These are phyloP conservation scores for Rhincodon typus DNA, from an alignment of 2,797 vertebrate species.

Conservation along the genomic window DNA sequence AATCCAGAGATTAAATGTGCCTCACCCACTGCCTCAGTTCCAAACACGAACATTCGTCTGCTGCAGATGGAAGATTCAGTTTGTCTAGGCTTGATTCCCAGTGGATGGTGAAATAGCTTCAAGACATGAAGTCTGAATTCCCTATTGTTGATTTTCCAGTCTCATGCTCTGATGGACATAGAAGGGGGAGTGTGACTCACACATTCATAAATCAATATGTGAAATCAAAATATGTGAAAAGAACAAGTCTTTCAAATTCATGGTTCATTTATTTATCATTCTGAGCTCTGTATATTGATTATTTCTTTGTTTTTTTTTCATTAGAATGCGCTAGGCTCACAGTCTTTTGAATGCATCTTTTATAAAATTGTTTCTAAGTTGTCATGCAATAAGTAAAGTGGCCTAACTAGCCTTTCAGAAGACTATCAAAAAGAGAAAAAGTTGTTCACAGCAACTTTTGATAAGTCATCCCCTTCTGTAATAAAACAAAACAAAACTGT, in stretches of 20 bases:
- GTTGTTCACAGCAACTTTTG: not conserved
- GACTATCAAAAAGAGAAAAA: not conserved
- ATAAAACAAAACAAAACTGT: no score
- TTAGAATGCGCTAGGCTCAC: not conserved
- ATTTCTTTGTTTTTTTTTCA: not conserved
- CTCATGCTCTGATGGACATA: no score
- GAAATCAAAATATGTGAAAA: not conserved
- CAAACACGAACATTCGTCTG: not conserved
- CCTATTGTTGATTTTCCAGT: not conserved
- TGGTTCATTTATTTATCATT: not conserved
- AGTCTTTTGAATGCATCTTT: not conserved
- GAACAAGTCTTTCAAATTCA: not conserved
- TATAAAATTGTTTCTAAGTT: not conserved
- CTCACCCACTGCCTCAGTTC: not conserved
- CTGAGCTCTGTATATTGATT: not conserved
- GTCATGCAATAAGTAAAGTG: not conserved
- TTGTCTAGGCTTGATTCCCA: not conserved
- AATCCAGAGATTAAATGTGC: not conserved
- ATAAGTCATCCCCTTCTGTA: not conserved
- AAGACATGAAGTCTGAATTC: not conserved
- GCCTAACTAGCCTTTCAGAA: not conserved
- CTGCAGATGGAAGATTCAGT: not conserved
- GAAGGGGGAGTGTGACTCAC: not conserved
- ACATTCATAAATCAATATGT: not conserved
- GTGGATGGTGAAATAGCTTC: not conserved